phyloP scores from a whole-genome alignment of 2,797 vertebrate species.

The Characodon lateralis region DNA sequence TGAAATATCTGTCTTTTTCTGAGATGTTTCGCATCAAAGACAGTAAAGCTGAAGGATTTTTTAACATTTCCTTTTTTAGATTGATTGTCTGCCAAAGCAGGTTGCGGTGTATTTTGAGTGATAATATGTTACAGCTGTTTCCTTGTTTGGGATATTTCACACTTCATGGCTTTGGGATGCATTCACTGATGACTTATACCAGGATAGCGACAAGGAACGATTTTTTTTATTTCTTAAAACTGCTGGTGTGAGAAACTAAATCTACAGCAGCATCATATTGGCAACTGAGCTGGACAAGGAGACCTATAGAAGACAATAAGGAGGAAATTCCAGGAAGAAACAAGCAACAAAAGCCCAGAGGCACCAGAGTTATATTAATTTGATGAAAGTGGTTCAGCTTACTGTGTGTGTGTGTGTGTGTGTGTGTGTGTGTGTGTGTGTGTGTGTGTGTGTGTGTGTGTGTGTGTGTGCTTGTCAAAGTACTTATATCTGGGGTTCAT shows the following conservation, averaged over 20 bases:
- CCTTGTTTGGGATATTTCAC: conserved; percentile 2
- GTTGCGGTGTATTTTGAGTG: conserved; percentile 1
- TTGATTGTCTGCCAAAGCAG: conserved; percentile 9
- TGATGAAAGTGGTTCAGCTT: conserved; percentile 59
- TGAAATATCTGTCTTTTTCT: conserved; percentile 26
- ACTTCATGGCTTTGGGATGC: neutral
- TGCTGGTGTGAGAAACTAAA: conserved; percentile 34
- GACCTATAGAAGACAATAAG: conserved; percentile 28
- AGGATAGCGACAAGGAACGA: conserved; percentile 7
- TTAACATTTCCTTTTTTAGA: conserved; percentile 6
- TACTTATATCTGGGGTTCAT: conserved; percentile 46
- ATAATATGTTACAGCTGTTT: neutral
- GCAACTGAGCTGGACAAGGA: conserved; percentile 26
- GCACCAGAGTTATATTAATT: conserved; percentile 54
- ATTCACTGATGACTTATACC: conserved; percentile 9
- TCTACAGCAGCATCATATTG: conserved; percentile 33
- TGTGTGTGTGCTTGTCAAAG: conserved; percentile 9
- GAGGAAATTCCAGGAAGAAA: conserved; percentile 41
- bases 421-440: conserved; percentile 2
- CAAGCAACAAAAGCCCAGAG: conserved; percentile 52
- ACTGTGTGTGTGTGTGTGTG: neutral
- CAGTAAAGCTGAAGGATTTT: conserved; percentile 9
- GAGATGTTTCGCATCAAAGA: neutral
- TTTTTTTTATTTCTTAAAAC: conserved; percentile 23
- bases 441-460: neutral